Conservation (phyloP, 2,888 invertebrate species). For the Eurytoma adleriae region DNA sequence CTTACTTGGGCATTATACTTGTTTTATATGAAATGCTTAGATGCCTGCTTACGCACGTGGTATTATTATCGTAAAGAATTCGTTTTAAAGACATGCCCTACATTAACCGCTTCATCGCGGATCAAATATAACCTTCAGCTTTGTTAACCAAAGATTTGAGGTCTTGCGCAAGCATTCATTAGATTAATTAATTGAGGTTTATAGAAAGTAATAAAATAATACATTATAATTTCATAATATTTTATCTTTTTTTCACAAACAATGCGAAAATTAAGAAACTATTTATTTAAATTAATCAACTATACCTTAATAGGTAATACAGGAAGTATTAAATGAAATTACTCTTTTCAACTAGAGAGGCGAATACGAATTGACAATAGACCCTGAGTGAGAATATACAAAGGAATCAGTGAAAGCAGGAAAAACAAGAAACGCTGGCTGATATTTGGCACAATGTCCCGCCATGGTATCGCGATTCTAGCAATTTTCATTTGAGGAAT, state of each 20-base stretch:
- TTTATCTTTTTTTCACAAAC: too few relatives aligned
- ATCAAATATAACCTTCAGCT: not conserved
- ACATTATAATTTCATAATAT: too few relatives aligned
- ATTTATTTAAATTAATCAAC: too few relatives aligned
- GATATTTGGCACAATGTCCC: not conserved
- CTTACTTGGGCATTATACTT: not conserved
- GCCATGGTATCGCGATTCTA: not conserved
- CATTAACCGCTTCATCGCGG: not conserved
- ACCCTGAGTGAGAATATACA: not conserved
- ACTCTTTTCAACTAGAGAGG: too few relatives aligned
- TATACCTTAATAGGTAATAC: too few relatives aligned
- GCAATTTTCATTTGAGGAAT: constrained; percentile 19
- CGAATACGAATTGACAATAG: not conserved
- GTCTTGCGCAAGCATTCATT: too few relatives aligned
- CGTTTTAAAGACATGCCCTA: not conserved
- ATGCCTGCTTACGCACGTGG: not conserved
- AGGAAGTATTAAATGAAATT: too few relatives aligned
- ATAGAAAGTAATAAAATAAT: too few relatives aligned
- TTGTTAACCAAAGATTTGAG: not conserved
- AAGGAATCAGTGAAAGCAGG: constrained; percentile 9
- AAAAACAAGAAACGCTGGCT: not conserved
- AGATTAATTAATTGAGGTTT: too few relatives aligned
- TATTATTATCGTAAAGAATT: not conserved
- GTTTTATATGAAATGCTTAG: not conserved
- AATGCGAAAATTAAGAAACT: too few relatives aligned